A percentile compares a stretch with the other conserved stretches of the same genome.
Evolutionary conservation across 2,888 invertebrate genomes (phyloP).

Genomic region (Luperina nickerlii): DNA sequence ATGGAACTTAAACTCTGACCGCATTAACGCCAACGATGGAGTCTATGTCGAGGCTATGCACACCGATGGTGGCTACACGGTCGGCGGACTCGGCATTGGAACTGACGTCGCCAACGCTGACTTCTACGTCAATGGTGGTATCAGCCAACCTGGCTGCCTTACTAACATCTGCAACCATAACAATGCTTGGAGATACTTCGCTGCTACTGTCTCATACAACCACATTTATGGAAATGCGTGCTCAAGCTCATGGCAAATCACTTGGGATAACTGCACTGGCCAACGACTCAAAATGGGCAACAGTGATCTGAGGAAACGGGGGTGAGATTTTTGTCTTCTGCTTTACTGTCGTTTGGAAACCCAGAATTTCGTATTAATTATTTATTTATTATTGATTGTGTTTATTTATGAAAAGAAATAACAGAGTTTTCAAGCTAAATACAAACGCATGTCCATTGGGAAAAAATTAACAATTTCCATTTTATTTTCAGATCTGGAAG

Average conservation of each 20-base stretch:
- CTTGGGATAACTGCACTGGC: slow-evolving; percentile 73
- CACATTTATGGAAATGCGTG: slow-evolving; percentile 75
- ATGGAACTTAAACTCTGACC: slow-evolving; percentile 72
- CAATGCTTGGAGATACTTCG: slow-evolving; percentile 77
- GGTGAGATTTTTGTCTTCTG: slow-evolving; percentile 68
- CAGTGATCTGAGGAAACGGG: slow-evolving; percentile 71
- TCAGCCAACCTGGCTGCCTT: slow-evolving; percentile 76
- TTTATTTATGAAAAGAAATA: background rate
- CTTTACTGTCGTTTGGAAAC: background rate
- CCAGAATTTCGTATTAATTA: background rate
- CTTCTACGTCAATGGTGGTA: slow-evolving; percentile 91
- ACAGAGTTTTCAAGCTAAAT: background rate
- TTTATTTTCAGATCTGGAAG: slow-evolving; percentile 71
- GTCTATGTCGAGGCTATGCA: slow-evolving; percentile 79
- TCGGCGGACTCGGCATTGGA: slow-evolving; percentile 84
- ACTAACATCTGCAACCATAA: slow-evolving; percentile 77
- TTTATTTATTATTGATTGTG: background rate
- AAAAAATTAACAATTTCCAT: background rate
- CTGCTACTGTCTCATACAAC: slow-evolving; percentile 72
- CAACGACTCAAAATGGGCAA: slow-evolving; percentile 73
- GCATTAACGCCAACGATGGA: slow-evolving; percentile 76
- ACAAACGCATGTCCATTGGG: background rate
- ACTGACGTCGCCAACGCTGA: slow-evolving; percentile 87
- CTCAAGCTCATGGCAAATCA: slow-evolving; percentile 67
- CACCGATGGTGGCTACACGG: slow-evolving; percentile 69